A percentile compares a stretch with the other conserved stretches of the same genome.
phyloP scores from a whole-genome alignment of 2,797 vertebrate genomes.

The Micropoecilia bifurca region DNA sequence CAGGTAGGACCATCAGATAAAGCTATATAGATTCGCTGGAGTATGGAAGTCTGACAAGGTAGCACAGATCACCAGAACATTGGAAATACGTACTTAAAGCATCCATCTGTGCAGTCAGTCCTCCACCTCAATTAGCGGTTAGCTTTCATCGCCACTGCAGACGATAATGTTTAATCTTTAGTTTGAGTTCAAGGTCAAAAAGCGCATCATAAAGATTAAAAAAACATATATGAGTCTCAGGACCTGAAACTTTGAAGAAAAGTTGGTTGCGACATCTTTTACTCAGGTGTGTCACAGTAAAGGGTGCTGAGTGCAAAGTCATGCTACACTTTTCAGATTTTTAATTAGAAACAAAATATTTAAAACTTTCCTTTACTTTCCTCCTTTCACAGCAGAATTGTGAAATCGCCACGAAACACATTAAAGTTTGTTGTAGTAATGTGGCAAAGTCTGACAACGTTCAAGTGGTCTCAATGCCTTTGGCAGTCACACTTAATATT shows the following conservation, averaged over 20 bases:
- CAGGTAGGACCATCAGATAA: not conserved
- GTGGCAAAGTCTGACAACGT: not conserved
- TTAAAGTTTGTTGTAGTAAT: not conserved
- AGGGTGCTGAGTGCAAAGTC: not conserved
- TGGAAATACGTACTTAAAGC: not conserved
- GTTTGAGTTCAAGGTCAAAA: not conserved
- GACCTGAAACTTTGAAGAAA: not conserved
- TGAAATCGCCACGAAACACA: not conserved
- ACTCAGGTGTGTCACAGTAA: not conserved
- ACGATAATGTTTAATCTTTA: not conserved
- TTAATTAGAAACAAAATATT: not conserved
- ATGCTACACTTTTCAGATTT: not conserved
- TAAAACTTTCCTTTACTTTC: not conserved
- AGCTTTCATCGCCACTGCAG: not conserved
- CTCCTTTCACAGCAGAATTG: not conserved
- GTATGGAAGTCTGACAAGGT: not conserved
- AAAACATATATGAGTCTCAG: not conserved
- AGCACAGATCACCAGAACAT: not conserved
- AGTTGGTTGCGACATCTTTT: not conserved
- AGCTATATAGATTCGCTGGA: not conserved
- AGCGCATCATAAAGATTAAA: not conserved
- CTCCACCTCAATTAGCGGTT: not conserved
- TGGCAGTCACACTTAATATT: not conserved
- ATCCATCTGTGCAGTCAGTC: not conserved
- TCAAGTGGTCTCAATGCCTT: not conserved